These are phyloP conservation scores for Embidobia sp. DNA, from an alignment of 2,888 invertebrate genomes.

Conservation along the genomic window DNA sequence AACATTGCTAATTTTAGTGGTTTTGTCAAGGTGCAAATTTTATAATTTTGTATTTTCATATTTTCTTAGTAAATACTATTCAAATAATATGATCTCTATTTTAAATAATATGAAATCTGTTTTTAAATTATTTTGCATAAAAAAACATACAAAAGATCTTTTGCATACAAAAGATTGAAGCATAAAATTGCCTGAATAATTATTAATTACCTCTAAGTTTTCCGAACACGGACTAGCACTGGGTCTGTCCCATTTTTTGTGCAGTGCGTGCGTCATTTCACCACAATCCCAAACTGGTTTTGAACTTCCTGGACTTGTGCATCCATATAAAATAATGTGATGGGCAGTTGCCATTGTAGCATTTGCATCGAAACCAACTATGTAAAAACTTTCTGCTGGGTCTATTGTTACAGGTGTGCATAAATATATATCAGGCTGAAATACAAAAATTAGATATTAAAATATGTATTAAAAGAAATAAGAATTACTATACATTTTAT, in stretches of 20 bases:
- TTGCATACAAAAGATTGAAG: no score
- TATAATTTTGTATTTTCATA: no score
- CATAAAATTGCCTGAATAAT: no score
- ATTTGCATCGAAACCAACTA: conserved; percentile 96
- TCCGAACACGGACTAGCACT: conserved; percentile 89
- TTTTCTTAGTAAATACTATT: no score
- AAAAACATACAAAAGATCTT: no score
- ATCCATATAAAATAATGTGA: conserved; percentile 96
- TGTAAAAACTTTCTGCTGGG: conserved; percentile 88
- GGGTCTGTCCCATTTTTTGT: conserved; percentile 80
- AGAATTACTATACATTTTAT: no score
- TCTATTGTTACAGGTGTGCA: conserved; percentile 95
- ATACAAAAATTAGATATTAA: conserved; percentile 79
- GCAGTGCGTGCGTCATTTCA: conserved; percentile 88
- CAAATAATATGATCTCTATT: no score
- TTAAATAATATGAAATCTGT: no score
- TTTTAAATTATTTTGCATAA: no score
- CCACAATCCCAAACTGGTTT: conserved; percentile 94
- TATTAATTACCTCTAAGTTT: conserved; percentile 85
- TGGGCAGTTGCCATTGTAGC: conserved; percentile 95
- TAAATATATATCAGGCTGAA: conserved; percentile 94
- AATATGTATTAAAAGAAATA: not conserved
- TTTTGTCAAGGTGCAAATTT: no score
- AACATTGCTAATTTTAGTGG: no score
- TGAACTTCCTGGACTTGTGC: conserved; percentile 88